phyloP scores from a whole-genome alignment of 2,888 invertebrate genomes.

The Acronicta alni region DNA sequence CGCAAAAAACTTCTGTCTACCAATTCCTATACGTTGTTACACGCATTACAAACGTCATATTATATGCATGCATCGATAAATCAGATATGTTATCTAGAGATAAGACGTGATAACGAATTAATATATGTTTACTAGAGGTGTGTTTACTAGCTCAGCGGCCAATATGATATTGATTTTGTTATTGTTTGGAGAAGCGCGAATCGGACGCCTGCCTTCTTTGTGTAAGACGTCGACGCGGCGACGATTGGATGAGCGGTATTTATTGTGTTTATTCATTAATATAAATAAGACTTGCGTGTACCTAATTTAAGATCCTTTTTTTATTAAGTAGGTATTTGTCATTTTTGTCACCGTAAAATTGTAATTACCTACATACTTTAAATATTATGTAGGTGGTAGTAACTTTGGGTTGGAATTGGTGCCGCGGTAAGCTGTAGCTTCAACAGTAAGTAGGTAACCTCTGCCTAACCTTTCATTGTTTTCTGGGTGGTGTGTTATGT shows the following conservation, averaged over 20 bases:
- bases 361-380: no score
- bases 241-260: slow-evolving; percentile 12
- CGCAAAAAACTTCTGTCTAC: not conserved
- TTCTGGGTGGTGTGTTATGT: no score
- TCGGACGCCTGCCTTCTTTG: slow-evolving; percentile 10
- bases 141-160: slow-evolving; percentile 35
- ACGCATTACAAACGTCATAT: slow-evolving; percentile 35
- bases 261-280: no score
- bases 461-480: no score
- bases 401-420: no score
- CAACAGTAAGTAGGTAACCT: no score
- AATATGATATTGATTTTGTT: slow-evolving; percentile 47
- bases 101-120: slow-evolving; percentile 61
- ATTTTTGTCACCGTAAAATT: no score
- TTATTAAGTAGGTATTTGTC: no score
- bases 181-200: slow-evolving; percentile 37
- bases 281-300: no score
- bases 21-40: slow-evolving; percentile 9
- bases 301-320: no score
- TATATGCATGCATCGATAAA: slow-evolving; percentile 34
- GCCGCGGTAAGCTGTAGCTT: no score
- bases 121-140: slow-evolving; percentile 54
- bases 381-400: no score
- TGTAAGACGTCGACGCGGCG: slow-evolving; percentile 12
- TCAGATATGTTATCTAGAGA: slow-evolving; percentile 50